Evolutionary conservation across 2,113 vertebrate genomes (phyloP).

Genomic region (Cyanistes caeruleus): DNA sequence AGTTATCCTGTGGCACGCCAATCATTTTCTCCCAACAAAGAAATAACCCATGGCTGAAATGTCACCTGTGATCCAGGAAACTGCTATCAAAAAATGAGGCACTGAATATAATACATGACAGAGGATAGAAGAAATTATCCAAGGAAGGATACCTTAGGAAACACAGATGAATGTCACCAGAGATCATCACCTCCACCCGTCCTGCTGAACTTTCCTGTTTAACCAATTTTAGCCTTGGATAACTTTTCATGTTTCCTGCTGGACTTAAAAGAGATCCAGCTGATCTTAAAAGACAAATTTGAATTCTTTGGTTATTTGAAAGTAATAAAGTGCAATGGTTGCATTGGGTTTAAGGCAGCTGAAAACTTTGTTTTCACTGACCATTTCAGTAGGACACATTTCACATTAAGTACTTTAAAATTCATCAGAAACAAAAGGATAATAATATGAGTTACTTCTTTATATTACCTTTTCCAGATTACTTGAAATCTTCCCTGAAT

Average conservation of each 20-base stretch:
- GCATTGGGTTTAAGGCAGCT: background rate
- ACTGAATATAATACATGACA: background rate
- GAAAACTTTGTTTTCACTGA: background rate
- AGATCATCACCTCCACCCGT: slow-evolving; percentile 37
- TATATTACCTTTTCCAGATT: background rate
- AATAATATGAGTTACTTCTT: background rate
- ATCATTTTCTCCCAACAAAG: slow-evolving; percentile 3
- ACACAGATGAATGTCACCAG: background rate
- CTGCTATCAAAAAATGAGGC: background rate
- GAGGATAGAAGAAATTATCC: background rate
- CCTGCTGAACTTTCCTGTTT: slow-evolving; percentile 20
- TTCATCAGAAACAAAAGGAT: background rate
- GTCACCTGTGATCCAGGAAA: background rate
- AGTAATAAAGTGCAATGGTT: background rate
- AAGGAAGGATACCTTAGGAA: background rate
- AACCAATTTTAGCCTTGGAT: background rate
- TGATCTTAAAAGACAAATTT: background rate
- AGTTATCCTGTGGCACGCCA: background rate
- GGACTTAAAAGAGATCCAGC: background rate
- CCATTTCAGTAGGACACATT: background rate
- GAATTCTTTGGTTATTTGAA: background rate
- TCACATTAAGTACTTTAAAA: background rate
- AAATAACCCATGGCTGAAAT: background rate
- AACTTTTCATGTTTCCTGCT: background rate
- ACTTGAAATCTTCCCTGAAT: background rate